Conservation (phyloP, 2,797 vertebrate genomes). For the Aplochiton taeniatus region DNA sequence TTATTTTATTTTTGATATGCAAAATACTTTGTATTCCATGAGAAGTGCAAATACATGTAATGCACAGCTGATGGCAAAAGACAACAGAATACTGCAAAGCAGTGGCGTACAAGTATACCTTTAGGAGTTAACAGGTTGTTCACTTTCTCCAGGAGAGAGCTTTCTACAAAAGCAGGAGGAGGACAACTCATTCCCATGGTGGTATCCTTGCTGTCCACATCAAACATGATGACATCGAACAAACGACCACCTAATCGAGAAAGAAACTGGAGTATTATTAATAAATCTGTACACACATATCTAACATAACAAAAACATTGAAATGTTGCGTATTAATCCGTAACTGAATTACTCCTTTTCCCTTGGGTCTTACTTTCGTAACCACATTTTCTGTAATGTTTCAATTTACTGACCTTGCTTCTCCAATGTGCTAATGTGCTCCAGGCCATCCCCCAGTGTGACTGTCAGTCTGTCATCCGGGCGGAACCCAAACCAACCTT, state of each 20-base stretch:
- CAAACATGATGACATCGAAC: constrained; percentile 90
- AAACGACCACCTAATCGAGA: constrained; percentile 62
- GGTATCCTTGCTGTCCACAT: constrained; percentile 93
- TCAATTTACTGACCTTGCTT: constrained; percentile 57
- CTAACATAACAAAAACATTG: constrained; percentile 77
- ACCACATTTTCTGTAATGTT: constrained; percentile 70
- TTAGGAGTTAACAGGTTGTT: constrained; percentile 78
- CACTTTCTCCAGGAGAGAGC: constrained; percentile 83
- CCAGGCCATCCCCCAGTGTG: constrained; percentile 56
- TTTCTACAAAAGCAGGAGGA: constrained; percentile 88
- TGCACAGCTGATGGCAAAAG: background rate
- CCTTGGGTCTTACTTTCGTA: too few species aligned
- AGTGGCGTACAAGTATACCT: constrained; percentile 70
- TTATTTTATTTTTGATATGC: too few species aligned
- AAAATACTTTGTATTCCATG: too few species aligned
- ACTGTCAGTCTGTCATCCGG: constrained; percentile 83
- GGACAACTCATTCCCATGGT: constrained; percentile 84
- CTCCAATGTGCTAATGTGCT: constrained; percentile 61
- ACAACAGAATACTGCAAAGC: background rate
- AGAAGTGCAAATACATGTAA: background rate
- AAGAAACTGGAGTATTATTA: background rate
- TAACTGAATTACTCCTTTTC: too few species aligned
- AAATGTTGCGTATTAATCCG: too few species aligned
- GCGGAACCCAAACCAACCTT: constrained; percentile 86
- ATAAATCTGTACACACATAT: constrained; percentile 96